A percentile compares a stretch with the other conserved stretches of the same genome.
These are phyloP conservation scores for Rhinolophus sinicus DNA, from an alignment of 2,113 vertebrate genomes.

Conservation along the genomic window DNA sequence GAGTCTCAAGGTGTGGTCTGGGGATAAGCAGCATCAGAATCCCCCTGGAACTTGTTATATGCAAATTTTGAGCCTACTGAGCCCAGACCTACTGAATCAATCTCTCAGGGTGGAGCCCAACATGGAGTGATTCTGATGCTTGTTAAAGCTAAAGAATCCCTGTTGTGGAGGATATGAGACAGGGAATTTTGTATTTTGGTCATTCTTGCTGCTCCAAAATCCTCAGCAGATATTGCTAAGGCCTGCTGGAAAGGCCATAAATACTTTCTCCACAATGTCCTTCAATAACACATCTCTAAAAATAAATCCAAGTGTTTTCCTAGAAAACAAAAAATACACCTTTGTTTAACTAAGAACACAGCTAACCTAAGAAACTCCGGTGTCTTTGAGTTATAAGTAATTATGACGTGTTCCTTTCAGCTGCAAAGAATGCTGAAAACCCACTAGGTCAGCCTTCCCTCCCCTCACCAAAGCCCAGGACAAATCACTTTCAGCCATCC, in stretches of 20 bases:
- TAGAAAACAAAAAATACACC: not conserved
- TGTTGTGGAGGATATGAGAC: not conserved
- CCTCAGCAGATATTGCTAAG: not conserved
- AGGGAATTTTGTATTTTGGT: not conserved
- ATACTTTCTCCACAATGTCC: not conserved
- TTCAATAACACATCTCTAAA: constrained; percentile 49
- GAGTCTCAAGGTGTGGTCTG: not conserved
- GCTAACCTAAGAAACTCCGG: not conserved
- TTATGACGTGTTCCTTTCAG: not conserved
- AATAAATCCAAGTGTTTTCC: constrained; percentile 2
- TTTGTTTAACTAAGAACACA: constrained; percentile 11
- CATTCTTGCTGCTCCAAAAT: not conserved
- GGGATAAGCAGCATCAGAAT: not conserved
- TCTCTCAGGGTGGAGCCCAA: not conserved
- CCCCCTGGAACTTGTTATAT: not conserved
- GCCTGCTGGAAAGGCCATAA: not conserved
- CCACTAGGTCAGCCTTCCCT: not conserved
- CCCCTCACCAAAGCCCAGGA: not conserved
- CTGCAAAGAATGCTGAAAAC: not conserved
- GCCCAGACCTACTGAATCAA: not conserved
- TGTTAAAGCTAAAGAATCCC: not conserved
- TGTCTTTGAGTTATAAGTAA: not conserved
- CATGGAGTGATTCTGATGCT: not conserved
- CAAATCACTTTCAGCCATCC: not conserved
- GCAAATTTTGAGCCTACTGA: not conserved